Base-by-base conservation (phyloP, 2,888 invertebrate species). In the Dromius quadrimaculatus region DNA sequence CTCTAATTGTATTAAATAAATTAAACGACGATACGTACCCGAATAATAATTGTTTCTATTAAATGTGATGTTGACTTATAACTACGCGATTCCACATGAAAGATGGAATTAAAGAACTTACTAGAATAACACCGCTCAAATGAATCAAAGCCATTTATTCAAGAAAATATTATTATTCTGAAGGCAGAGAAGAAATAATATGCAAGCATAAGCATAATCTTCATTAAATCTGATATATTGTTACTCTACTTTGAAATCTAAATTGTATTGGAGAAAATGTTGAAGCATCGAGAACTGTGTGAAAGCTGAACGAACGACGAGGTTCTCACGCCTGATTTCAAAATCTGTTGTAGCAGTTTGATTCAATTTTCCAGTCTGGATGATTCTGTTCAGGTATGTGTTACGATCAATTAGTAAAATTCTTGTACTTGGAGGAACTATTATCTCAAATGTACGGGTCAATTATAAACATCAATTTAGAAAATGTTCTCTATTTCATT, bases 41-140 rank as follows among this genome's bases (percentile, higher is more conserved):
- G 68, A 68, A 59, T 68, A 68, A 68, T 68, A 68, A 68, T 65
- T 65, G 65, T 65, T 65, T 65, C 65, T 65, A 54, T 65, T 59
- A 68, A 68, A 68, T 68, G 68, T 68, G 68, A 68, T 68, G 68
- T 68, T 68, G 68, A 59, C 68, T 68, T 68, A 68, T 59, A 59
- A 68, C 68, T 34, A 68, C 43, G 59, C 38, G 45, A 59, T 45
- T 68, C 34, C 68, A 68, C 68, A 43, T 43, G 45, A 59, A 68
- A 54, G 57, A 34, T 15, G 20, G 22, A 28, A 36, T 54, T 66
- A 66, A 66, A 66, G 13, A 34, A 17, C 28, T 45, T 34, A 59
- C 59, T 43, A 59, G 32, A 19, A 59, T 19, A 59, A 59, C 36
- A 20, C 59, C 17, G 17, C 17, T 17, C 34, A 34, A 59, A 59